Evolutionary conservation across 2,113 vertebrate species (phyloP).

Genomic region (Dicerorhinus sumatrensis): DNA sequence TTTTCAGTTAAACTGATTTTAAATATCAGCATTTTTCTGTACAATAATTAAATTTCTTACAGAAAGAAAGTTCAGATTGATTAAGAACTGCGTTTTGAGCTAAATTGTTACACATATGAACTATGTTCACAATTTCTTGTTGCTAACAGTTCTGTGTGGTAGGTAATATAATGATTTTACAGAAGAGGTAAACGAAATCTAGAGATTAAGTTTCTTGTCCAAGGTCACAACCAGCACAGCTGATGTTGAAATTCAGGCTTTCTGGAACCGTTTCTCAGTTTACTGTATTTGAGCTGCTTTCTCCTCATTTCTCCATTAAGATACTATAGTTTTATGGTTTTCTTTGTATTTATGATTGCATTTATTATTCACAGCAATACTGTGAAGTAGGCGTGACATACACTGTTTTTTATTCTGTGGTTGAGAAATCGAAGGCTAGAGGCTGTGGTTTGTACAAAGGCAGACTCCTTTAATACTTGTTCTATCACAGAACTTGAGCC

Average conservation of each 20-base stretch:
- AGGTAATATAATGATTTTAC: not conserved
- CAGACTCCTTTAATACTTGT: not conserved
- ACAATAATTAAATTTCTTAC: not conserved
- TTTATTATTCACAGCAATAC: not conserved
- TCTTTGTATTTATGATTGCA: slow-evolving; percentile 4
- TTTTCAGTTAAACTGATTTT: not conserved
- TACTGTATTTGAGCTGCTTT: not conserved
- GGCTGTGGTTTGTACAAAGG: not conserved
- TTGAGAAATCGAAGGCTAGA: not conserved
- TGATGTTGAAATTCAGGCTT: not conserved
- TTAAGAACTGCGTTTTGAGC: slow-evolving; percentile 16
- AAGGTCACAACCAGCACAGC: not conserved
- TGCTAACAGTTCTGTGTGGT: not conserved
- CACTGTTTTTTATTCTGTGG: not conserved
- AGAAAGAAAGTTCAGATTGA: not conserved
- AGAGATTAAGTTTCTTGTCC: not conserved
- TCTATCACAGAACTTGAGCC: not conserved
- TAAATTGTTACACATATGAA: not conserved
- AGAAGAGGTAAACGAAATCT: not conserved
- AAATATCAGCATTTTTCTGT: not conserved
- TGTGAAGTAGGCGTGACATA: not conserved
- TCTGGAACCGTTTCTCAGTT: not conserved
- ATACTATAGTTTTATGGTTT: not conserved
- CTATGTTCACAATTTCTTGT: not conserved
- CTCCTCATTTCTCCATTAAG: not conserved